Evolutionary conservation across 2,113 vertebrate genomes (phyloP), one percentile per base, ranked within the genome.

Genomic region (Meriones unguiculatus): DNA sequence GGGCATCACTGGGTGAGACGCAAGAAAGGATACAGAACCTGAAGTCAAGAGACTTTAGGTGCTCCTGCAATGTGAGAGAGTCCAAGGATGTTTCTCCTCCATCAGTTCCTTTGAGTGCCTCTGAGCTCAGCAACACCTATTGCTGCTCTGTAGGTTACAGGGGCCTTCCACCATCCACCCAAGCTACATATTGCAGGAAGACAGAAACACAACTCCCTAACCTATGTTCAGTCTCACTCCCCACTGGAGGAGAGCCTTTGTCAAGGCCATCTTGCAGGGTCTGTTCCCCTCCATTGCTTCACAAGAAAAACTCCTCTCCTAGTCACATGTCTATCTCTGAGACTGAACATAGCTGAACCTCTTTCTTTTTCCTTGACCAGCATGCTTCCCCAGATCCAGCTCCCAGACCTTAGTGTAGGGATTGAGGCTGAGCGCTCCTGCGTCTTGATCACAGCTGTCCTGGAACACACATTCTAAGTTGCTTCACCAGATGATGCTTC

Each of bases 1-100:
- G 99, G 99, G 12, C 96, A 99, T 86, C 99, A 99, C 72, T 99
- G 99, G 99, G 99, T 99, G 95, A 99, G 98, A 95, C 1, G 52
- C 2, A 69, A 17, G 10, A 9, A 57, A 64, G 54, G 11, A 35
- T 11, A 13, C 4, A 8, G 46, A 15, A 13, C 15, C 59, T 69
- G 32, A 94, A 69, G 20, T 78, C 13, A 90, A 77, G 59, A 80
- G 59, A 57, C 14, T 54, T 84, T 41, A 35, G 3, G 9, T 5
- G 35, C 38, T 85, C n/a, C 11, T 59, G 69, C 15, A 50, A 46
- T 18, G 25, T 50, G 67, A 69, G 13, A 95, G 46, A 65, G 8
- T 46, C 93, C 64, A 70, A 9, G 2, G 59, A 7, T 28, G 77
- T 73, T 87, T 35, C 30, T 70, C 73, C 80, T 87, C 54, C 62